Evolutionary conservation across 2,888 invertebrate genomes (phyloP).

Genomic region (Eugnorisma glareosa): DNA sequence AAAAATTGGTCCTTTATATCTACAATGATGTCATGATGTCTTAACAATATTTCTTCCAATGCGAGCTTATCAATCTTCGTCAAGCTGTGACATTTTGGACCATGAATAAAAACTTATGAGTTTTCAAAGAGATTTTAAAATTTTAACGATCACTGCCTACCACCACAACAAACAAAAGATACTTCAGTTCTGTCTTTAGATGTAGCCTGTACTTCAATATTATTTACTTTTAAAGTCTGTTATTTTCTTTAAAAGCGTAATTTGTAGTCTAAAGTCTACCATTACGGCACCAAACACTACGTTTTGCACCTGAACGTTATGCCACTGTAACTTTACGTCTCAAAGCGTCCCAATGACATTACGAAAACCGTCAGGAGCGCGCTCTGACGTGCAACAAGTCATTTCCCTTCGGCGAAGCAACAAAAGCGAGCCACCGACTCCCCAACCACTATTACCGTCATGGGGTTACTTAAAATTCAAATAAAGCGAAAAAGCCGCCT

Average conservation of each 20-base stretch:
- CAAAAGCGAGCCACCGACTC: conserved; percentile 67
- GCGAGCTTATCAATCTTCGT: conserved; percentile 62
- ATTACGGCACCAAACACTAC: conserved; percentile 25
- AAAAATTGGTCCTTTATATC: conserved; percentile 60
- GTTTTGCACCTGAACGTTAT: conserved; percentile 33
- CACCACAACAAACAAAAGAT: conserved; percentile 28
- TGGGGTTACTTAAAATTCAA: conserved; percentile 78
- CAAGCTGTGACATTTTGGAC: conserved; percentile 42
- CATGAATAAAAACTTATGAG: conserved; percentile 32
- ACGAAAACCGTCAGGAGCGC: conserved; percentile 58
- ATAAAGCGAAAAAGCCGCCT: conserved; percentile 82
- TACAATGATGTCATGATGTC: conserved; percentile 57
- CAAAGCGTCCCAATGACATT: conserved; percentile 56
- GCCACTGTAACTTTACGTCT: conserved; percentile 46
- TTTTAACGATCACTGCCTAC: conserved; percentile 18
- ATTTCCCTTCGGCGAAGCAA: conserved; percentile 62
- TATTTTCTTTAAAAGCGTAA: conserved; percentile 28
- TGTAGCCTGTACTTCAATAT: neutral
- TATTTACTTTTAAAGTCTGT: conserved; percentile 25
- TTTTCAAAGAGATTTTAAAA: conserved; percentile 26
- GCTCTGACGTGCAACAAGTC: conserved; percentile 64
- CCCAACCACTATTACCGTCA: conserved; percentile 68
- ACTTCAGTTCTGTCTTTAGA: neutral
- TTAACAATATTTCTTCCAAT: conserved; percentile 52
- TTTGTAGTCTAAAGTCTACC: conserved; percentile 25